A percentile compares a stretch with the other conserved stretches of the same genome.
These are phyloP conservation scores for Siniperca knerii DNA, from an alignment of 2,113 vertebrate species.

Conservation along the genomic window DNA sequence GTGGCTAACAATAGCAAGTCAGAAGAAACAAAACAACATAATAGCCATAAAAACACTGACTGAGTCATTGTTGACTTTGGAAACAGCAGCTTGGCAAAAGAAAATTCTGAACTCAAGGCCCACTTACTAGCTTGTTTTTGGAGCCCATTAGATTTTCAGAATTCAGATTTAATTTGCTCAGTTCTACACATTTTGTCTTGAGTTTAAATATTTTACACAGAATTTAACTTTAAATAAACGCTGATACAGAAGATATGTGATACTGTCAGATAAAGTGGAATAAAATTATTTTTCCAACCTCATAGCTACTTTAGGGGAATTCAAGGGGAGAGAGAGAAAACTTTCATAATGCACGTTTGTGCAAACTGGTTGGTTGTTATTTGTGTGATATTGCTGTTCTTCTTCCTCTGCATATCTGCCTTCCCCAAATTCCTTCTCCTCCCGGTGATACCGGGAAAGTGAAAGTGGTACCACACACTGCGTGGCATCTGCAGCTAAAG, in stretches of 20 bases:
- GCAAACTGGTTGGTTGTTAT: slow-evolving; percentile 1
- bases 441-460: neutral
- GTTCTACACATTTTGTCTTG: neutral
- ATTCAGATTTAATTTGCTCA: neutral
- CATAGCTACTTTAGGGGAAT: neutral
- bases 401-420: slow-evolving; percentile 34
- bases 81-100: neutral
- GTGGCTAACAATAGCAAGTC: neutral
- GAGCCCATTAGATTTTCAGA: neutral
- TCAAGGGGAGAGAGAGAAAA: neutral
- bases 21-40: neutral
- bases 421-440: slow-evolving; percentile 23
- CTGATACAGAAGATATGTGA: neutral
- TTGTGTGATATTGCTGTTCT: slow-evolving; percentile 9
- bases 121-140: neutral
- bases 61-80: neutral
- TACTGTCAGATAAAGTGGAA: neutral
- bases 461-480: slow-evolving; percentile 50
- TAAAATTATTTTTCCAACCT: neutral
- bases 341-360: neutral
- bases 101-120: neutral
- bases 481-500: slow-evolving; percentile 72
- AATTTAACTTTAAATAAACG: neutral
- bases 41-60: neutral
- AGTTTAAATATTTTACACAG: neutral